Percentiles rank a stretch among this genome's conserved stretches.
Conservation (phyloP, 1,140 invertebrate species). For the Drosophila kanapiae region DNA sequence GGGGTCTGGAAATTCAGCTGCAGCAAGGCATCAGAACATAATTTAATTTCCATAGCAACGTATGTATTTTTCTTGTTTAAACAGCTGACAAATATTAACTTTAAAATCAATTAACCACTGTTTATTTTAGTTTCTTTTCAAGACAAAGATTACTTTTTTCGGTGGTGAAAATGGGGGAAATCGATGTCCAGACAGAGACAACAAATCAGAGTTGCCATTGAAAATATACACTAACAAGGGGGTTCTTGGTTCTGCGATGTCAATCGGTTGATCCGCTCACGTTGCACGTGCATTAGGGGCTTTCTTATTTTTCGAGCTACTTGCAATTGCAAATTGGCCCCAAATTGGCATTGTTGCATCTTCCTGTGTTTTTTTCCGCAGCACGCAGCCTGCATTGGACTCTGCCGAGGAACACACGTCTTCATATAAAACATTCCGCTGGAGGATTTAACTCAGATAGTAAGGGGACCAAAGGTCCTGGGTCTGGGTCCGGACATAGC, state of each 20-base stretch:
- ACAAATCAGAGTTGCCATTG: constrained; percentile 25
- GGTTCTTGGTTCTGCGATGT: constrained; percentile 5
- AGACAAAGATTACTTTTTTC: background rate
- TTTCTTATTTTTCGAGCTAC: constrained; percentile 1
- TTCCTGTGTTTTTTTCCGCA: constrained; percentile 10
- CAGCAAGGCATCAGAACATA: background rate
- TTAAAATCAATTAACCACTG: no score
- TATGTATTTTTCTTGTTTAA: background rate
- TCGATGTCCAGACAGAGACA: constrained; percentile 9
- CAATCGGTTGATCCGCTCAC: constrained; percentile 25
- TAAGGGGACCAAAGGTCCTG: background rate
- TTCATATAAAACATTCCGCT: constrained; percentile 34
- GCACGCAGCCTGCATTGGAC: constrained; percentile 14
- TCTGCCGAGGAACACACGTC: constrained; percentile 25
- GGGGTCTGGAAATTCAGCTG: no score
- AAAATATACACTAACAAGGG: constrained; percentile 6
- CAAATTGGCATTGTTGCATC: constrained; percentile 27
- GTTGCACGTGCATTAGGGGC: constrained; percentile 32
- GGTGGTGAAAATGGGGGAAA: constrained; percentile 2
- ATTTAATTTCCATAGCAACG: background rate
- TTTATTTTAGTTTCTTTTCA: background rate
- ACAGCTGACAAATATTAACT: background rate
- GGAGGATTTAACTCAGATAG: constrained; percentile 47
- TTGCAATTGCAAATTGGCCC: constrained; percentile 36
- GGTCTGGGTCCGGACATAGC: background rate